These are phyloP conservation scores for Idaea straminata DNA, from an alignment of 2,888 invertebrate species.

Conservation along the genomic window DNA sequence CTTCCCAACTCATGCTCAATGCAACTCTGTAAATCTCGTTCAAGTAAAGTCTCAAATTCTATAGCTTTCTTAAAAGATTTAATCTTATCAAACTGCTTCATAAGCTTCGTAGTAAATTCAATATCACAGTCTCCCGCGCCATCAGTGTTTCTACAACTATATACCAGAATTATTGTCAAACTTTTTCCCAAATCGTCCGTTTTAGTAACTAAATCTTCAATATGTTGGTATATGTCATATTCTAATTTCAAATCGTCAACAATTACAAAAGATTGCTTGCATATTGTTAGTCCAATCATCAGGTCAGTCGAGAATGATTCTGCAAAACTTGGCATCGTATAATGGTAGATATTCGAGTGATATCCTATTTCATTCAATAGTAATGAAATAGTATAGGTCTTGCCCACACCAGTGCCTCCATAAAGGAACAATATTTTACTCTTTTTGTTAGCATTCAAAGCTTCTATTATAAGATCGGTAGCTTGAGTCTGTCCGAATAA, in stretches of 20 bases:
- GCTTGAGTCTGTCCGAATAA: conserved; percentile 61
- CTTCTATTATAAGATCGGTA: conserved; percentile 41
- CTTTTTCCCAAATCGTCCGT: conserved; percentile 50
- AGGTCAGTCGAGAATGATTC: conserved; percentile 53
- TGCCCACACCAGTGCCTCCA: conserved; percentile 73
- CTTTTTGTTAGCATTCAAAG: conserved; percentile 39
- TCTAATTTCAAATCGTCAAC: conserved; percentile 57
- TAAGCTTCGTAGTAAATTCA: conserved; percentile 39
- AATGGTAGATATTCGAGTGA: conserved; percentile 65
- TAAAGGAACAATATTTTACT: conserved; percentile 60
- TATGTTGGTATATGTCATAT: conserved; percentile 44
- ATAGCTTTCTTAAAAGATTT: conserved; percentile 48
- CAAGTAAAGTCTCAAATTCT: conserved; percentile 52
- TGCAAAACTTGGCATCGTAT: conserved; percentile 62
- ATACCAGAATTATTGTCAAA: conserved; percentile 60
- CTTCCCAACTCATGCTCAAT: conserved; percentile 53
- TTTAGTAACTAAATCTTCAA: conserved; percentile 51
- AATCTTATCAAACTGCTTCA: conserved; percentile 42
- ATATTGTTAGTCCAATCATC: conserved; percentile 58
- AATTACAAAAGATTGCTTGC: conserved; percentile 54
- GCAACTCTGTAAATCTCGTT: conserved; percentile 55
- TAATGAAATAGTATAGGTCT: conserved; percentile 59
- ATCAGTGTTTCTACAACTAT: conserved; percentile 52
- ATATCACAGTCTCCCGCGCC: conserved; percentile 47
- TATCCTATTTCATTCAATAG: conserved; percentile 49